Base-by-base conservation (phyloP, 1,140 invertebrate species). In the Rhyzopertha dominica region DNA sequence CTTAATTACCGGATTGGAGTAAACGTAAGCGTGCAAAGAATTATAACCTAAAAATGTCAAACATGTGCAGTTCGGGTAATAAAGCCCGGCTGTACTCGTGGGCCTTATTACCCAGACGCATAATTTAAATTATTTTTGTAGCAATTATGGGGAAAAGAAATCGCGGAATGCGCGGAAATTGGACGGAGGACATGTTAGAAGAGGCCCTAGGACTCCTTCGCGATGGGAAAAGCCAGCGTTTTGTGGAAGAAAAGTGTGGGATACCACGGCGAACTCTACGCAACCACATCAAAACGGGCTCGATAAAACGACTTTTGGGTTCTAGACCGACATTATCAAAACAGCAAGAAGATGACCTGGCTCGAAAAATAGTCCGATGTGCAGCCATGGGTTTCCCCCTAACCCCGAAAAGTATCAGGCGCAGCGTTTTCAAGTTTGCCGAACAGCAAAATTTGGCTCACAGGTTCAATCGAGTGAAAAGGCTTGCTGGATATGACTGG, bases 391-490 rank as follows among this genome's bases (percentile, higher is more conserved):
- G 58, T 7, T 31, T 54, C 10, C 58, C 58, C 32, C 19, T 65
- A 5, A 66, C 56, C 31, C 48, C 51, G 34, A 44, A 29, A 23
- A 50, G 56, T 16, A 2, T 62, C 8, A 50, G 57, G 4, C 30
- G 31, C 13, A 39, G 37, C 31, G 58, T 43, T 1, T 63, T 31
- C 39, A 49, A 43, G 42, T 61, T 47, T 53, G 61, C 54, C 28
- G 50, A 36, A 12, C 9, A 9, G 17, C 28, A 7, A 34, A 35
- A 39, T 13, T 52, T 26, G 52, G 56, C 46, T 46, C 53, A 41
- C 56, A 58, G 42, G 41, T 34, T 14, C 38, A 61, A n/a, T n/a
- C n/a, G n/a, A n/a, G n/a, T n/a, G n/a, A 48, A 62, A 60, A 28
- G 49, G 45, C 32, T 59, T 43, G 36, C 47, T 14, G 32, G 47